Percentiles rank a stretch among this genome's conserved stretches.
phyloP scores from a whole-genome alignment of 64 coral and sea anemone genomes.

The Dendrophyllia cribrosa region DNA sequence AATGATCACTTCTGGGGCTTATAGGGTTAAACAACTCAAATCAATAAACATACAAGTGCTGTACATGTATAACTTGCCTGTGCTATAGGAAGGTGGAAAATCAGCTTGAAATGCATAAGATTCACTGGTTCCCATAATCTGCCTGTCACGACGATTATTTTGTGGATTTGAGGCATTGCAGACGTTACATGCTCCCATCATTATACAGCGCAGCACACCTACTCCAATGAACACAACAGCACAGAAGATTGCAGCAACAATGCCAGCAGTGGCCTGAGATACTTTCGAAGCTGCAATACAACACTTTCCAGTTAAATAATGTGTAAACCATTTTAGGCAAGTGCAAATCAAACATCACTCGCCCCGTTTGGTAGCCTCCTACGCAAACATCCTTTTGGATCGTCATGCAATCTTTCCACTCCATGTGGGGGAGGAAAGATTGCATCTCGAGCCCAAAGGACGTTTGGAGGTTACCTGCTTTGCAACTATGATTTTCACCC shows the following conservation, averaged over 20 bases:
- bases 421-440: too few species aligned
- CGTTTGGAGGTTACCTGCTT: too few species aligned
- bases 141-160: background rate
- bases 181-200: constrained; percentile 57
- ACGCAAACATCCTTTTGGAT: too few species aligned
- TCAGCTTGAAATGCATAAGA: constrained; percentile 62
- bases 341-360: too few species aligned
- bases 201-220: constrained; percentile 73
- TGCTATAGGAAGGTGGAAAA: constrained; percentile 80
- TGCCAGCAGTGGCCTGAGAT: constrained; percentile 84
- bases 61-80: constrained; percentile 43
- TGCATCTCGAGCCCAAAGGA: too few species aligned
- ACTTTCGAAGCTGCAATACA: background rate
- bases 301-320: background rate
- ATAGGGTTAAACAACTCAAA: too few species aligned
- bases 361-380: too few species aligned
- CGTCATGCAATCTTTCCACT: too few species aligned
- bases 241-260: constrained; percentile 91
- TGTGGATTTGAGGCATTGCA: constrained; percentile 27
- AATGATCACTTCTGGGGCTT: too few species aligned
- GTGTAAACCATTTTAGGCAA: too few species aligned
- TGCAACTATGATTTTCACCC: too few species aligned
- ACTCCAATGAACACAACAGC: constrained; percentile 84
- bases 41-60: too few species aligned
- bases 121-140: constrained; percentile 70